Percentiles rank a stretch among this genome's conserved stretches.
Evolutionary conservation across 2,113 vertebrate species (phyloP).

Genomic region (Rhinichthys klamathensis): DNA sequence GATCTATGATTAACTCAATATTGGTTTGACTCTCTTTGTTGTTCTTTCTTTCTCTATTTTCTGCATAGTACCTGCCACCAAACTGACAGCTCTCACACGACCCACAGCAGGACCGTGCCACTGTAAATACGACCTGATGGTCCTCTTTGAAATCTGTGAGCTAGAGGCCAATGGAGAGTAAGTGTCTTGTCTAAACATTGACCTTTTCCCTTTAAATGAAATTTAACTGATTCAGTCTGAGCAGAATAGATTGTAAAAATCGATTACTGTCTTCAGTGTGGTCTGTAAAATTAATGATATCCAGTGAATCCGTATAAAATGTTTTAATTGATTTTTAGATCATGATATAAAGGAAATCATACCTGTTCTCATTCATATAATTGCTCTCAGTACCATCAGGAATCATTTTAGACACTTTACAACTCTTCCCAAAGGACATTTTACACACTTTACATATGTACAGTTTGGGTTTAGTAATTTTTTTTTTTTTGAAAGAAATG

Average conservation of each 20-base stretch:
- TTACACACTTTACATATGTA: too few species aligned
- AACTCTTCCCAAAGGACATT: too few species aligned
- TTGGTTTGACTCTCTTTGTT: background rate
- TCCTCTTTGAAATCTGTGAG: constrained; percentile 98
- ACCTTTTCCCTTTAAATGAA: background rate
- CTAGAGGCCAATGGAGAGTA: constrained; percentile 97
- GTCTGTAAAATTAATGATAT: background rate
- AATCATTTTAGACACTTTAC: too few species aligned
- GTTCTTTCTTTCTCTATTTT: constrained; percentile 45
- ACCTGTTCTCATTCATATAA: too few species aligned
- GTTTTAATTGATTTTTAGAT: background rate
- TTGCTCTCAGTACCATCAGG: too few species aligned
- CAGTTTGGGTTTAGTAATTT: too few species aligned
- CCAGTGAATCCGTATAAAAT: background rate
- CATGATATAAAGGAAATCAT: too few species aligned
- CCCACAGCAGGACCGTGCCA: constrained; percentile 88
- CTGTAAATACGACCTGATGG: constrained; percentile 95
- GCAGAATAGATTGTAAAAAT: background rate
- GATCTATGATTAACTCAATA: background rate
- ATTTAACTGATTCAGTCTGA: background rate
- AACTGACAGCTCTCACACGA: constrained; percentile 86
- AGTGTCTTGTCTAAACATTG: constrained; percentile 66
- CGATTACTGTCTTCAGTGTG: background rate
- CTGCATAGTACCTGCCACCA: constrained; percentile 90
- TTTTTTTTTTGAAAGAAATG: too few species aligned